These are phyloP conservation scores for Halictus quadricinctus DNA, from an alignment of 2,888 invertebrate genomes.

Conservation along the genomic window DNA sequence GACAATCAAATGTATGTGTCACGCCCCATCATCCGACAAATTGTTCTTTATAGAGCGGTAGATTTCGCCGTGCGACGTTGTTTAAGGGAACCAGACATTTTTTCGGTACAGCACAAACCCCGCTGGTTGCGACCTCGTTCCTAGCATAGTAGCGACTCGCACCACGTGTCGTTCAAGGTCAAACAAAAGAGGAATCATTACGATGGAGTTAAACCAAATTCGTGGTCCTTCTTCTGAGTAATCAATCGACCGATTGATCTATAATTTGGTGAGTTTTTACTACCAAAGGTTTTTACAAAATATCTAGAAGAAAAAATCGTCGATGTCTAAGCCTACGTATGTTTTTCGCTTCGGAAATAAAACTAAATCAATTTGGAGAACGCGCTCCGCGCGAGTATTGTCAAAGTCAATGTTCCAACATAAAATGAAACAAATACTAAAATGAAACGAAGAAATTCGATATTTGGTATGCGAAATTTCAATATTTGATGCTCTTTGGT, in stretches of 20 bases:
- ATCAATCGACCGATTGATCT: no score
- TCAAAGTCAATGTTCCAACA: neutral
- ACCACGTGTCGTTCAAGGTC: neutral
- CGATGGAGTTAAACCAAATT: no score
- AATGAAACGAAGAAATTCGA: neutral
- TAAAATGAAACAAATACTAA: neutral
- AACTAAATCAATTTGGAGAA: neutral
- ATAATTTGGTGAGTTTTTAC: no score
- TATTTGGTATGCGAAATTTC: neutral
- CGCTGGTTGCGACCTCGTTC: neutral
- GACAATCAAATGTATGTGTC: slow-evolving; percentile 19
- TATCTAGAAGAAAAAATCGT: neutral
- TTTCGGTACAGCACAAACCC: neutral
- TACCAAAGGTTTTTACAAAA: no score
- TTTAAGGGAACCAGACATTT: neutral
- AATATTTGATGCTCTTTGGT: neutral
- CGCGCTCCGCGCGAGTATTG: neutral
- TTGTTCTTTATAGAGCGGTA: slow-evolving; percentile 22
- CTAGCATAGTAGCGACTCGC: no score
- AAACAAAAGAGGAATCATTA: no score
- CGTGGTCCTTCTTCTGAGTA: no score
- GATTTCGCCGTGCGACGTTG: neutral
- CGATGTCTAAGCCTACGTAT: neutral
- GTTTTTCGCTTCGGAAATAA: neutral
- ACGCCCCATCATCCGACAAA: slow-evolving; percentile 20